Evolutionary conservation across 2,888 invertebrate species (phyloP), one percentile per base, ranked within the genome.

Genomic region (Diarsia mendica): DNA sequence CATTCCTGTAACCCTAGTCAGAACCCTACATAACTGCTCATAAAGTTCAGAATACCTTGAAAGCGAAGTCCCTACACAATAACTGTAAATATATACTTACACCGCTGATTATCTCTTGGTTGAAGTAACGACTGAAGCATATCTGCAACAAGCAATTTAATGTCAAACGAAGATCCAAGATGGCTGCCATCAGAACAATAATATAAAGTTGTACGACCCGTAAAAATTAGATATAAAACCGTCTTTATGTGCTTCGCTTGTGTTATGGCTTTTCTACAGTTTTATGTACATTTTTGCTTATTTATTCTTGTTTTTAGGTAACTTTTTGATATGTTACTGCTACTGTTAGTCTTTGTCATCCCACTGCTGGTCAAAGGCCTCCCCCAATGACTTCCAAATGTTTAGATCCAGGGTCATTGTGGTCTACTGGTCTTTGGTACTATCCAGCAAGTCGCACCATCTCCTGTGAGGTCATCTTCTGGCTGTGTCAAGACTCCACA

Each of bases 91-190:
- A 20, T 18, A 70, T 87, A 94, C 96, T 95, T 91, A 96, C 96
- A 89, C 87, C 95, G 93, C 89, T 95, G 95, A 92, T 92, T 94
- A 81, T 95, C 95, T 87, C 96, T 96, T 90, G 96, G 96, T 85
- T 96, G 96, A 88, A 96, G 90, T 91, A 96, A 92, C 74, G 96
- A 95, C 87, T 96, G 96, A 91, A 96, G 96, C 96, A 96, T 96
- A 96, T 96, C 96, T 96, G 96, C 9, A 96, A 96, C 91, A 93
- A 93, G 68, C 63, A 82, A 80, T 60, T 80, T 28, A 65, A 39
- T 83, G 68, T 83, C 48, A 86, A 74, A 55, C 53, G 55, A 70
- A 68, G 61, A 64, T 70, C 23, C 58, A 72, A 65, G 28, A 72
- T 77, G 72, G 71, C 72, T 53, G 4, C 55, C 20, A 18, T 48